phyloP scores from a whole-genome alignment of 2,113 vertebrate species.

The Nibea albiflora region DNA sequence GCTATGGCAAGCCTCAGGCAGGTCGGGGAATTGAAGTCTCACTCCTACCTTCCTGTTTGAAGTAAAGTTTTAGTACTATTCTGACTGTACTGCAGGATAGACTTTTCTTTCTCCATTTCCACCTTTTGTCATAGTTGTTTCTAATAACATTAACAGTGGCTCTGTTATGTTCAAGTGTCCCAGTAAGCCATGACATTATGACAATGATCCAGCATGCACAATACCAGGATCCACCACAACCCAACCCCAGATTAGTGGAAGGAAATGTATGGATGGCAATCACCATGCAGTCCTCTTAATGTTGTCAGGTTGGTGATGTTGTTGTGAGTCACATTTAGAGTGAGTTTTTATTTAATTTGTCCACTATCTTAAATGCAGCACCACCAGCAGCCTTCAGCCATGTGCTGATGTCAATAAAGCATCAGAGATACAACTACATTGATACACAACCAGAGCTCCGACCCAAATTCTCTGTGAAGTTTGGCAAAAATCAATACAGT shows the following conservation, averaged over 20 bases:
- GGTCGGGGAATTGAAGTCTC: slow-evolving; percentile 6
- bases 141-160: neutral
- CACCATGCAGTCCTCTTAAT: no score
- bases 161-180: neutral
- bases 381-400: neutral
- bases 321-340: no score
- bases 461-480: neutral
- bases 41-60: neutral
- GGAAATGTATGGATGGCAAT: no score
- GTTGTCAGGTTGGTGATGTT: no score
- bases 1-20: slow-evolving; percentile 22
- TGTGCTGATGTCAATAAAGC: neutral
- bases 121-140: neutral
- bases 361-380: neutral
- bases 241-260: no score
- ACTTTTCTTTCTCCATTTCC: neutral
- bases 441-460: neutral
- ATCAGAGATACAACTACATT: neutral
- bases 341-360: no score
- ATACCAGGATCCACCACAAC: neutral
- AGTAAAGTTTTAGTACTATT: slow-evolving; percentile 3
- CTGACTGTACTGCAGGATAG: neutral
- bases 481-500: neutral
- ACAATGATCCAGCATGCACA: neutral
- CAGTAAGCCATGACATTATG: neutral